Conservation (phyloP, 2,797 vertebrate species). For the Loriculus beryllinus region DNA sequence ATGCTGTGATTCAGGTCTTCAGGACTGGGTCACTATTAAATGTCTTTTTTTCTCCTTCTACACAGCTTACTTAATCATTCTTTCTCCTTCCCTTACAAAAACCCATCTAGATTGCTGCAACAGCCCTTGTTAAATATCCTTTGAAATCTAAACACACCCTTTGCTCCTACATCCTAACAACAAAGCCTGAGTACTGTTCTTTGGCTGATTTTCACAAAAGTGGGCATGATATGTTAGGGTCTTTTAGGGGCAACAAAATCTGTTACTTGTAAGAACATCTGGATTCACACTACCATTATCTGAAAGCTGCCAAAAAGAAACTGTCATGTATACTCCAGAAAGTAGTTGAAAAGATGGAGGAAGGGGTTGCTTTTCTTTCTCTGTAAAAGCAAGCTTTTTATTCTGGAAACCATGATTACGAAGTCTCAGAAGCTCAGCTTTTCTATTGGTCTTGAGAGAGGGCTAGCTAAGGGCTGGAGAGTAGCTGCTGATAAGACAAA, state of each 20-base stretch:
- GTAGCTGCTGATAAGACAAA: not conserved
- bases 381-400: not conserved
- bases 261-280: not conserved
- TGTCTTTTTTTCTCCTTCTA: not conserved
- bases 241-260: not conserved
- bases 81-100: not conserved
- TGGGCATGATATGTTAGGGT: not conserved
- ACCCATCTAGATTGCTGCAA: not conserved
- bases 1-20: not conserved
- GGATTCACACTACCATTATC: not conserved
- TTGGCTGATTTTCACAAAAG: not conserved
- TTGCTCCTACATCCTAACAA: not conserved
- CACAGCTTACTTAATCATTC: not conserved
- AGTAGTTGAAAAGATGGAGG: not conserved
- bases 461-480: not conserved
- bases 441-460: not conserved
- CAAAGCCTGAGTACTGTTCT: not conserved
- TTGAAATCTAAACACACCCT: not conserved
- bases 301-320: not conserved
- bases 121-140: not conserved
- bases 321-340: not conserved
- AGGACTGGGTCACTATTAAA: not conserved
- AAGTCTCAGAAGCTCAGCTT: not conserved
- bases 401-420: not conserved
- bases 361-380: not conserved